Evolutionary conservation across 2,888 invertebrate species (phyloP).

Genomic region (Metacarcinus magister): DNA sequence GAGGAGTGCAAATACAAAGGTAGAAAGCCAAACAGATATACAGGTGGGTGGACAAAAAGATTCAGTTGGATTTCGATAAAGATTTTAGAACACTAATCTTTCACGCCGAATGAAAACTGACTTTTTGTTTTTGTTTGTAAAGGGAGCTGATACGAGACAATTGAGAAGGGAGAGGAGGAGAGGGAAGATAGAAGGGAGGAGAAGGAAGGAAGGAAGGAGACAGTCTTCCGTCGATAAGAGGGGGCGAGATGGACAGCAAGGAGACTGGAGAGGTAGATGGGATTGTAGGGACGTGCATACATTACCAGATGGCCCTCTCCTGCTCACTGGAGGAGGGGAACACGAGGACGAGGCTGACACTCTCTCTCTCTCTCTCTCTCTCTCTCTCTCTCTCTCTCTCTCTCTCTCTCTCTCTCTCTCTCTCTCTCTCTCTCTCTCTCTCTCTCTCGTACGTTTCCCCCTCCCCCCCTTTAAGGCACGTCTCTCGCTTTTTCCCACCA

Average conservation of each 20-base stretch:
- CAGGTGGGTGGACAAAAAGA: not conserved
- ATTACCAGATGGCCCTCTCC: conserved; percentile 17
- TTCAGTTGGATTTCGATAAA: not conserved
- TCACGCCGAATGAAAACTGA: not conserved
- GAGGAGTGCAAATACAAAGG: not conserved
- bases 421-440: conserved; percentile 52
- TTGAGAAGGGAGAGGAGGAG: not conserved
- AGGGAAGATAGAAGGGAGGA: not conserved
- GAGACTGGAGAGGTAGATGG: not conserved
- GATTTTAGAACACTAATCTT: not conserved
- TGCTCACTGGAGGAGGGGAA: conserved; percentile 37
- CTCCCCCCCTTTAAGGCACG: not conserved
- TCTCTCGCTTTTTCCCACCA: not conserved
- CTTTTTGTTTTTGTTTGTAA: not conserved
- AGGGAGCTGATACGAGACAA: not conserved
- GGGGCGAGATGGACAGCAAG: conserved; percentile 40
- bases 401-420: conserved; percentile 53
- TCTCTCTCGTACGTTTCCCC: not conserved
- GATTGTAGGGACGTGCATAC: conserved; percentile 28
- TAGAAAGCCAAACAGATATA: too few species aligned
- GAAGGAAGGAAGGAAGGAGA: not conserved
- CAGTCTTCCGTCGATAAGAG: conserved; percentile 9
- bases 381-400: conserved; percentile 58
- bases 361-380: conserved; percentile 50
- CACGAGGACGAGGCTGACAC: conserved; percentile 20